phyloP scores from a whole-genome alignment of 2,888 invertebrate species.

The Tinea semifulvella region DNA sequence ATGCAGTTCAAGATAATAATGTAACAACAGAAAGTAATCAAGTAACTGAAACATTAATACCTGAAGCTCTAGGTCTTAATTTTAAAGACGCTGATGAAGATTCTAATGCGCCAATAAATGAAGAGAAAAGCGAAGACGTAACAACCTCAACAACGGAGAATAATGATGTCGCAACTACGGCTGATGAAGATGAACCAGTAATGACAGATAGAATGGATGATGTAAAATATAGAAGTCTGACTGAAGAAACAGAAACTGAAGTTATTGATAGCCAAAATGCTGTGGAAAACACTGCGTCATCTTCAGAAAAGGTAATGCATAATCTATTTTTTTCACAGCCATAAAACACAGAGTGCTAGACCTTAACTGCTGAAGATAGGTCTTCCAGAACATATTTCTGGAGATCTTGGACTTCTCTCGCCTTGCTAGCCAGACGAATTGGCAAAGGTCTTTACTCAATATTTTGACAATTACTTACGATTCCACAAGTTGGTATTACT shows the following conservation, averaged over 20 bases:
- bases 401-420: no score
- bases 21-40: not conserved
- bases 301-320: slow-evolving; percentile 1
- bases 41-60: not conserved
- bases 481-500: no score
- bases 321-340: no score
- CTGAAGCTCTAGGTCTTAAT: no score
- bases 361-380: no score
- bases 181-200: not conserved
- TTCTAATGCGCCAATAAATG: not conserved
- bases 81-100: no score
- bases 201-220: not conserved
- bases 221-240: not conserved
- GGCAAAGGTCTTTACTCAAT: no score
- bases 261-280: not conserved
- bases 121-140: not conserved
- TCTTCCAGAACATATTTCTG: no score
- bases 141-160: not conserved
- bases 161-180: not conserved
- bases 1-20: not conserved
- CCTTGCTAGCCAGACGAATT: no score
- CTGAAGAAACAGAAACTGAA: not conserved
- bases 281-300: not conserved
- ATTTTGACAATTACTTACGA: no score
- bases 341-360: no score